phyloP scores from a whole-genome alignment of 2,797 vertebrate species.

The Sebastes kiyomatsui region DNA sequence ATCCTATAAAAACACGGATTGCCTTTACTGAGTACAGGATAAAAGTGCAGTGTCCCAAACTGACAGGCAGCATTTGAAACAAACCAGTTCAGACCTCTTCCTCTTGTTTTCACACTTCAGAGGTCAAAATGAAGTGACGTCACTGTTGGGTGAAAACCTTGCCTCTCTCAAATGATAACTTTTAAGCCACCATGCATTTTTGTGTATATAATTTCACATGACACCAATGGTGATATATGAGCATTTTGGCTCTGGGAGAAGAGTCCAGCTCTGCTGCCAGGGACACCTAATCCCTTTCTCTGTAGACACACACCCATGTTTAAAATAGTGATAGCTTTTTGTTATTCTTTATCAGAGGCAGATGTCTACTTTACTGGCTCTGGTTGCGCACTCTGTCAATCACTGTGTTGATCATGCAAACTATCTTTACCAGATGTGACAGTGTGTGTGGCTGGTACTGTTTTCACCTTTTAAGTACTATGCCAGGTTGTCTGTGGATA shows the following conservation, averaged over 20 bases:
- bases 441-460: no score
- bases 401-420: neutral
- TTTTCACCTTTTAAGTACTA: neutral
- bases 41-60: neutral
- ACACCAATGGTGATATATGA: neutral
- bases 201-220: neutral
- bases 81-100: conserved; percentile 23
- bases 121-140: neutral
- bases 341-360: conserved; percentile 8
- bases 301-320: neutral
- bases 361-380: neutral
- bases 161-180: neutral
- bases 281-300: conserved; percentile 27
- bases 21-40: neutral
- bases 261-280: neutral
- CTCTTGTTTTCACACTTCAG: conserved; percentile 7
- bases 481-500: neutral
- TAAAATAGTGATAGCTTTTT: conserved; percentile 2
- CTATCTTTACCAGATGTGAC: neutral
- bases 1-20: neutral
- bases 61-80: neutral
- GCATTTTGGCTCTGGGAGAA: neutral
- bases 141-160: neutral
- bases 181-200: neutral
- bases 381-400: neutral